Evolutionary conservation across 2,797 vertebrate species (phyloP), one percentile per base, ranked within the genome.

Genomic region (Sebastes jordani): DNA sequence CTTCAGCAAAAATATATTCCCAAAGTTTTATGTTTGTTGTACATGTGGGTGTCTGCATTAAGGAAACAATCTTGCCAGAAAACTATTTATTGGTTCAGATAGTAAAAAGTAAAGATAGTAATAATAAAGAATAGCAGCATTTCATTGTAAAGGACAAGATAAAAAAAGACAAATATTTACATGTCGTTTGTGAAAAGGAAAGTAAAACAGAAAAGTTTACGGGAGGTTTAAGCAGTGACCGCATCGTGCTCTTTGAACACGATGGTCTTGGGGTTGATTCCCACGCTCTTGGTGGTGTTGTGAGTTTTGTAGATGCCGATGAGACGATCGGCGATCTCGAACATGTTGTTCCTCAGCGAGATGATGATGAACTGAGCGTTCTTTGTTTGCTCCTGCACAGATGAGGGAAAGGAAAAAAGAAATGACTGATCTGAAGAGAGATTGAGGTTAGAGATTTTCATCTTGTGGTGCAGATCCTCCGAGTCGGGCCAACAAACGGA

Each of bases 361-460:
- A 99, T 99, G 86, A 99, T 97, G 89, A 99, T 99, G 81, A 99
- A 99, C 86, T 99, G 99, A 59, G 99, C 98, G 2, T 99, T 99
- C 94, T 97, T 99, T 5, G 99, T 99, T 96, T 99, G 99, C 54
- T 99, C 98, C 99, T 99, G 95, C 13, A 95, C 2, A 66, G 49
- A 81, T 59, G 2, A 49, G 6, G 18, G 18, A 11, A 27, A 20
- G 11, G 7, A 52, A 23, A 23, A 23, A 55, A 22, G 3, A 60
- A 52, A 11, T 36, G 0, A 71, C 5, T 32, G 25, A 63, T 71
- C 4, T 36, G 4, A 49, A 16, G 7, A 36, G 20, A 54, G 9
- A 56, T 1, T 8, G 14, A 46, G 1, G 2, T 54, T 9, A 32
- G 11, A 36, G 18, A 0, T 61, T 59, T 6, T 46, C 6, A 1